These are phyloP conservation scores for Struthidea cinerea DNA, from an alignment of 2,113 vertebrate genomes.

Conservation along the genomic window DNA sequence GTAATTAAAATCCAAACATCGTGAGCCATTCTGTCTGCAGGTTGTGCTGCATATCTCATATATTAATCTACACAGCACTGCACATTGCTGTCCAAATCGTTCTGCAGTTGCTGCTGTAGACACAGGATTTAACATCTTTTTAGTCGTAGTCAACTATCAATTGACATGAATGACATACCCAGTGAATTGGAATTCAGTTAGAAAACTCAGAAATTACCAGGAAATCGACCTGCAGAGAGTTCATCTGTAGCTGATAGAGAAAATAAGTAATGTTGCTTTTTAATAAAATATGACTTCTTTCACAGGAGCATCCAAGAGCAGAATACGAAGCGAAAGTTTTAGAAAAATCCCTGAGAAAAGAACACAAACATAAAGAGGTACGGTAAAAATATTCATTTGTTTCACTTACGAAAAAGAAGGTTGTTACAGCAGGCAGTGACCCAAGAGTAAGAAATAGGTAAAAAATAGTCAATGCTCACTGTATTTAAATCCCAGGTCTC, in stretches of 20 bases:
- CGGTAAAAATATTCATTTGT: background rate
- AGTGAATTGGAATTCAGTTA: background rate
- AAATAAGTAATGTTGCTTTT: background rate
- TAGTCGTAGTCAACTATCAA: background rate
- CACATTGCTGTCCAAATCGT: background rate
- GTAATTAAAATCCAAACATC: background rate
- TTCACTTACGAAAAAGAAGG: background rate
- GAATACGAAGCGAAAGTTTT: conserved; percentile 89
- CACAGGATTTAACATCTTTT: background rate
- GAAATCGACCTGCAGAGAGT: background rate
- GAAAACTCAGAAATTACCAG: background rate
- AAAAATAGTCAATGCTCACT: background rate
- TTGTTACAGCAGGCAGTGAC: background rate
- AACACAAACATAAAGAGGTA: conserved; percentile 81
- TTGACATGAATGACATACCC: background rate
- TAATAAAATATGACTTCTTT: background rate
- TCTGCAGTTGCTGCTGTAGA: background rate
- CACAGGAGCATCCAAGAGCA: conserved; percentile 86
- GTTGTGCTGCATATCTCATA: background rate
- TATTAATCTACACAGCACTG: background rate
- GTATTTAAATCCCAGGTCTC: background rate
- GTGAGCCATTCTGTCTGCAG: background rate
- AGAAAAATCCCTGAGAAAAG: conserved; percentile 81
- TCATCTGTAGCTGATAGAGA: background rate
- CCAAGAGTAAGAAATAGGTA: background rate